Conservation (phyloP, 2,797 vertebrate species). For the Balearica regulorum region DNA sequence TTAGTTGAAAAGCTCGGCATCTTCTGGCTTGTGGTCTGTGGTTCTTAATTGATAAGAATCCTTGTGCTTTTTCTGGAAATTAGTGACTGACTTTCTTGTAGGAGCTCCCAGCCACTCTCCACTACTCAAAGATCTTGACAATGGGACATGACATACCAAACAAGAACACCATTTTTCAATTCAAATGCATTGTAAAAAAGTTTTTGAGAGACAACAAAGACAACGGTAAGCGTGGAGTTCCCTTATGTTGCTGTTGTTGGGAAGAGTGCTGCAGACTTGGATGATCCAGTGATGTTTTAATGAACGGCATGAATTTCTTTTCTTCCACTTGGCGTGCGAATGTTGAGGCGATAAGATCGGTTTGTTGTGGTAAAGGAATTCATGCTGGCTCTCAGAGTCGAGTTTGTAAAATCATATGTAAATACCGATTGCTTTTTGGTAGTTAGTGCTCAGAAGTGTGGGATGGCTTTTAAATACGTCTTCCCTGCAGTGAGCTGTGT, state of each 20-base stretch:
- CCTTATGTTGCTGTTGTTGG: rapidly evolving
- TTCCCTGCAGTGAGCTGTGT: not conserved
- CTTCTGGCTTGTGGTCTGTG: rapidly evolving
- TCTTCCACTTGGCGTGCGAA: not conserved
- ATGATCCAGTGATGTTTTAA: not conserved
- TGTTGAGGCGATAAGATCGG: rapidly evolving
- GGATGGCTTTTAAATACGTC: not conserved
- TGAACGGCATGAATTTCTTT: no score
- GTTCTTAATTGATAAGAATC: not conserved
- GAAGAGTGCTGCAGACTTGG: not conserved
- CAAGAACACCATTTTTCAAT: constrained; percentile 54
- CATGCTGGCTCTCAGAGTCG: not conserved
- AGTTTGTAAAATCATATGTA: not conserved
- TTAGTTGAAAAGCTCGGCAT: not conserved
- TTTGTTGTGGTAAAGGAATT: not conserved
- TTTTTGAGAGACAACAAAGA: constrained; percentile 73
- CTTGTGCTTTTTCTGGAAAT: not conserved
- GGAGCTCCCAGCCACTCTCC: constrained; percentile 71
- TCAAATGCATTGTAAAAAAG: constrained; percentile 62
- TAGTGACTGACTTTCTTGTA: not conserved
- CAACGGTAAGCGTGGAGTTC: constrained; percentile 62
- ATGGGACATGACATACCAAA: constrained; percentile 70
- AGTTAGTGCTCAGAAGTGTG: rapidly evolving
- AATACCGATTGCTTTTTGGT: not conserved
- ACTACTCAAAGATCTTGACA: constrained; percentile 74